Evolutionary conservation across 2,113 vertebrate genomes (phyloP).

Genomic region (Struthidea cinerea): DNA sequence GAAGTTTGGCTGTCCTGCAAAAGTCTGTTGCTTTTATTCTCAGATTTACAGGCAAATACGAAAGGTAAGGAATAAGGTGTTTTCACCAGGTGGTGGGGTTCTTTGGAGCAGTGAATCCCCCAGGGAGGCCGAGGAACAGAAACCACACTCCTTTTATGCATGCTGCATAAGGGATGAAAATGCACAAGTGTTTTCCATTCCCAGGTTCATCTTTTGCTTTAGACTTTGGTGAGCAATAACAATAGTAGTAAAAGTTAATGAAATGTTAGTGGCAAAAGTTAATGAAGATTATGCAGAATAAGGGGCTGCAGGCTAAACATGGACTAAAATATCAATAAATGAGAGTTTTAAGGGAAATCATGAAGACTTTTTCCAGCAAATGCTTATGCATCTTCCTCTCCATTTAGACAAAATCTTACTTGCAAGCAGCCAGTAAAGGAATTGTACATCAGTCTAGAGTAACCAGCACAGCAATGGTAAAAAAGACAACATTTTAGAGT

Average conservation of each 20-base stretch:
- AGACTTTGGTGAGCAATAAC: not conserved
- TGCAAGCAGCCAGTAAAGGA: not conserved
- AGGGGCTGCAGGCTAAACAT: not conserved
- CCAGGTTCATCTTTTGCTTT: not conserved
- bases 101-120: not conserved
- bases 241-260: not conserved
- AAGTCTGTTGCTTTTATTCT: not conserved
- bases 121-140: not conserved
- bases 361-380: not conserved
- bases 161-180: not conserved
- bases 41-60: not conserved
- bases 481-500: not conserved
- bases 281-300: not conserved
- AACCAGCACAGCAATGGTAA: not conserved
- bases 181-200: not conserved
- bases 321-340: not conserved
- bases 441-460: not conserved
- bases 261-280: not conserved
- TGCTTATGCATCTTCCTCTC: not conserved
- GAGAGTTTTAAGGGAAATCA: not conserved
- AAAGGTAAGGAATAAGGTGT: not conserved
- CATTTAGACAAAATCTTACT: not conserved
- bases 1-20: not conserved
- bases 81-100: not conserved
- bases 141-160: not conserved